Conservation (phyloP, 1,140 invertebrate genomes). For the Himalopsyche phryganea region DNA sequence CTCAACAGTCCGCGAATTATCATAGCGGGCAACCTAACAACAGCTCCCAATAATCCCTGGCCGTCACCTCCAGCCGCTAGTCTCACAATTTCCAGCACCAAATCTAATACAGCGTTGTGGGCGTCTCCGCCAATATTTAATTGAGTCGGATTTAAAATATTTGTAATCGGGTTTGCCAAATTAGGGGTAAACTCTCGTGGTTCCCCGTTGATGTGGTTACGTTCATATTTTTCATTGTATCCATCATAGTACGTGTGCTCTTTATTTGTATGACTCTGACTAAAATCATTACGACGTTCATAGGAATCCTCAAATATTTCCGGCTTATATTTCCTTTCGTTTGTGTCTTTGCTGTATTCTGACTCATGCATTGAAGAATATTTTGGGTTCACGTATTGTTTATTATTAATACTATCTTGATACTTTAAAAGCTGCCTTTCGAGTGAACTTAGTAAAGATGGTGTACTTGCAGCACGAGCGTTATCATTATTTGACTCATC, state of each 20-base stretch:
- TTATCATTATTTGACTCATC: not conserved
- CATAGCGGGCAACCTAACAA: constrained; percentile 12
- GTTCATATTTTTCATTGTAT: not conserved
- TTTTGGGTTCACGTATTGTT: not conserved
- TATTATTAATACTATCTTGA: not conserved
- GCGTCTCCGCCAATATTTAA: not conserved
- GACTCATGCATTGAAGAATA: not conserved
- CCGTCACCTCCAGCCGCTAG: constrained; percentile 18
- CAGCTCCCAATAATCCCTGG: constrained; percentile 1
- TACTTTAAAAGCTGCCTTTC: not conserved
- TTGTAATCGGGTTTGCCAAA: not conserved
- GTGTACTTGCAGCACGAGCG: not conserved
- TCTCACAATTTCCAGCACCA: constrained; percentile 23
- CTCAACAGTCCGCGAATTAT: constrained; percentile 14
- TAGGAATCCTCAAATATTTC: too few species aligned
- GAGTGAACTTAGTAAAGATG: not conserved
- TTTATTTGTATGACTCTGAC: not conserved
- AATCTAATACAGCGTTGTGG: constrained; percentile 8
- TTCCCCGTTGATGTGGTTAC: too few species aligned
- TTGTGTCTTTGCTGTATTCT: not conserved
- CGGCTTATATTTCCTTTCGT: too few species aligned
- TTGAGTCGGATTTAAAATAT: too few species aligned
- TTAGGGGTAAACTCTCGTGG: not conserved
- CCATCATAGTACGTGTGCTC: not conserved
- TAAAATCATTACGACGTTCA: too few species aligned